These are phyloP conservation scores for Acronicta alni DNA, from an alignment of 2,888 invertebrate genomes.

Conservation along the genomic window DNA sequence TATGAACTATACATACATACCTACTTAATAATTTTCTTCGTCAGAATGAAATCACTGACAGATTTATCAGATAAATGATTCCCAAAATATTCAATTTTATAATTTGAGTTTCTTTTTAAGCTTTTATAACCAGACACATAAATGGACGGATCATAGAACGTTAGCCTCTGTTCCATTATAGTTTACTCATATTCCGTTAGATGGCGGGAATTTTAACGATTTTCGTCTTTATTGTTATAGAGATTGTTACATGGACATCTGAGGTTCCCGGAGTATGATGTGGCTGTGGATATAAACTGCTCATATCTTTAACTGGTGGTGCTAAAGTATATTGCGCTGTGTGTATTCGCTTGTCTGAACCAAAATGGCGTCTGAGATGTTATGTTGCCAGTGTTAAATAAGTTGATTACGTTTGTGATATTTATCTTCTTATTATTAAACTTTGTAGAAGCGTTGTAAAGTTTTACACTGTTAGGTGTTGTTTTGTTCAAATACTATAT, in stretches of 20 bases:
- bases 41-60: too few relatives aligned
- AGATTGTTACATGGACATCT: conserved; percentile 52
- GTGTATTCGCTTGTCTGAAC: conserved; percentile 49
- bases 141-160: background rate
- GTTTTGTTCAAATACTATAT: too few relatives aligned
- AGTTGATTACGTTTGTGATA: conserved; percentile 27
- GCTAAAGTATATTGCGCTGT: conserved; percentile 48
- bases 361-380: conserved; percentile 47
- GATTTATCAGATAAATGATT: too few relatives aligned
- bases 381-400: conserved; percentile 38
- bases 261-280: conserved; percentile 47
- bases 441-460: too few relatives aligned
- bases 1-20: too few relatives aligned
- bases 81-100: too few relatives aligned
- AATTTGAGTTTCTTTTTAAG: too few relatives aligned
- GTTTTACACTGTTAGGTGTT: too few relatives aligned
- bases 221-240: conserved; percentile 41
- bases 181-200: conserved; percentile 24
- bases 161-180: conserved; percentile 5
- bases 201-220: conserved; percentile 35
- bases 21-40: too few relatives aligned
- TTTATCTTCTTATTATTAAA: background rate
- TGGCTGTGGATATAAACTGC: conserved; percentile 48
- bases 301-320: conserved; percentile 52
- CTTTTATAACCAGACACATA: background rate